Conservation (phyloP, 2,797 vertebrate species). For the Hippoglossus hippoglossus region DNA sequence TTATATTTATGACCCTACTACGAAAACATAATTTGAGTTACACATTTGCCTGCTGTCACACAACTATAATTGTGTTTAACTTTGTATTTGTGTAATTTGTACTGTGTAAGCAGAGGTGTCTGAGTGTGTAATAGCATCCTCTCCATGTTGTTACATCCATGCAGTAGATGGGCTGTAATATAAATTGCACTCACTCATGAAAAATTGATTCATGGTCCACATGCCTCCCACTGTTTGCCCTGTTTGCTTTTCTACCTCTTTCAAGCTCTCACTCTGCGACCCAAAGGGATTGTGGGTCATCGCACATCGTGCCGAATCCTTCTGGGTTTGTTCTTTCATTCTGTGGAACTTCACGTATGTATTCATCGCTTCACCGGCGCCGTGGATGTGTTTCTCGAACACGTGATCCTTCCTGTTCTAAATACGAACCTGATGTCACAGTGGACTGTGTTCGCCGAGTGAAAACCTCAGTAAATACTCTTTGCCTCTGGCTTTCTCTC, state of each 20-base stretch:
- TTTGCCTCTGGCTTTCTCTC: constrained; percentile 32
- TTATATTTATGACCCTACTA: constrained; percentile 19
- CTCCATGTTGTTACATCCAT: neutral
- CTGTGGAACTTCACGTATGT: neutral
- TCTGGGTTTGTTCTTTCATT: neutral
- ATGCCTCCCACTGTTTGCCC: neutral
- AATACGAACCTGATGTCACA: constrained; percentile 17
- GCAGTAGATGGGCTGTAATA: neutral
- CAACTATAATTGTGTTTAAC: neutral
- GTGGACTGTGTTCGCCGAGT: constrained; percentile 1
- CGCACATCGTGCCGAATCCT: neutral
- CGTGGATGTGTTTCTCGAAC: constrained; percentile 9
- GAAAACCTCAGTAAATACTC: constrained; percentile 4
- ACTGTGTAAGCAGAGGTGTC: neutral
- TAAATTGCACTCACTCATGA: neutral
- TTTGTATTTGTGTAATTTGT: neutral
- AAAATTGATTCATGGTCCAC: neutral
- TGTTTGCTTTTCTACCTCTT: constrained; percentile 14
- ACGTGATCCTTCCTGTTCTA: constrained; percentile 8
- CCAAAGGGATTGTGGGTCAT: neutral
- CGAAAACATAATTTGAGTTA: neutral
- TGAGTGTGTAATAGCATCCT: neutral
- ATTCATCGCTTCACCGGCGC: too few relatives aligned
- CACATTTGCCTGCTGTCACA: neutral
- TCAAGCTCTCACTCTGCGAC: neutral